A percentile compares a stretch with the other conserved stretches of the same genome.
Conservation (phyloP, 2,797 vertebrate genomes). For the Rhadinocentrus ornatus region DNA sequence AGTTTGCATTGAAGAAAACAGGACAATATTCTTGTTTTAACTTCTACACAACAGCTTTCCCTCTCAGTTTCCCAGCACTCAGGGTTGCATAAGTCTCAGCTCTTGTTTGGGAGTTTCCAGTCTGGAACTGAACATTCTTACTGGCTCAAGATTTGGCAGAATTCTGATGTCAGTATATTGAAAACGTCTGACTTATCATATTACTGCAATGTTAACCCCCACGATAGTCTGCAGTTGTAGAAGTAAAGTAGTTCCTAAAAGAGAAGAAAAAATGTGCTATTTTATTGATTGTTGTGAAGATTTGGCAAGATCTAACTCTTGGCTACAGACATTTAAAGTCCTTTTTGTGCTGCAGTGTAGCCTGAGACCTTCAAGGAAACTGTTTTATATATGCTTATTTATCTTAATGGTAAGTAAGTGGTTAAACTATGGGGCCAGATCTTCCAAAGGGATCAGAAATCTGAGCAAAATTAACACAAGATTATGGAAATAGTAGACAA, state of each 20-base stretch:
- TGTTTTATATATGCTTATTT: background rate
- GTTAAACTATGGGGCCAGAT: slow-evolving; percentile 13
- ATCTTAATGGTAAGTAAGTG: slow-evolving; percentile 13
- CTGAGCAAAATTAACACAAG: background rate
- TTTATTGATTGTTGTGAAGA: slow-evolving; percentile 59
- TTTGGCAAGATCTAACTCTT: slow-evolving; percentile 46
- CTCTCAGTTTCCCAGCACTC: slow-evolving; percentile 19
- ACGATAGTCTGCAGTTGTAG: slow-evolving; percentile 51
- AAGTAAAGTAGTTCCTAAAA: slow-evolving; percentile 53
- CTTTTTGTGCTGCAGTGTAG: slow-evolving; percentile 2
- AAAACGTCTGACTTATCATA: slow-evolving; percentile 63
- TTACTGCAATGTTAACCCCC: slow-evolving; percentile 58
- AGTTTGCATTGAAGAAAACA: background rate
- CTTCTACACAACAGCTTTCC: slow-evolving; percentile 13
- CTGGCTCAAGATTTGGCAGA: slow-evolving; percentile 56
- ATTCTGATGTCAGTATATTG: slow-evolving; percentile 62
- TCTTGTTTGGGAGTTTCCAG: slow-evolving; percentile 61
- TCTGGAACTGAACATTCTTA: slow-evolving; percentile 57
- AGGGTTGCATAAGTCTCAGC: slow-evolving; percentile 39
- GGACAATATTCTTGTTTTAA: slow-evolving; percentile 12
- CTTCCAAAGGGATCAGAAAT: background rate
- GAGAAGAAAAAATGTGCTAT: slow-evolving; percentile 32
- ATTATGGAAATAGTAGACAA: slow-evolving; percentile 13
- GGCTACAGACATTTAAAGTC: slow-evolving; percentile 29
- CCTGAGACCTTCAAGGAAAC: slow-evolving; percentile 9